phyloP scores from a whole-genome alignment of 1,140 invertebrate genomes.

The Caenorhabditis remanei region DNA sequence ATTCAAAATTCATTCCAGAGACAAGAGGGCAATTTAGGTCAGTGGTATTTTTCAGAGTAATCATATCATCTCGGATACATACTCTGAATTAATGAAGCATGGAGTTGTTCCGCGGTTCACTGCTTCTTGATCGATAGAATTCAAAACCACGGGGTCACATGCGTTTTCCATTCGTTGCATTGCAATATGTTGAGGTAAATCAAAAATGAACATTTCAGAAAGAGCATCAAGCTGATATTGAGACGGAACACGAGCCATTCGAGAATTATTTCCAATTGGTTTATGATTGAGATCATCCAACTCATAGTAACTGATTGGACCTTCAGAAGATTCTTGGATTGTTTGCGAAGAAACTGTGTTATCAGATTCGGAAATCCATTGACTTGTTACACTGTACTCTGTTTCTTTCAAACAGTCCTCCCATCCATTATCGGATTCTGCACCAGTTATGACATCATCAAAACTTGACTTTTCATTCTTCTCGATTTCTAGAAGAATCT shows the following conservation, averaged over 20 bases:
- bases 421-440: slow-evolving; percentile 36
- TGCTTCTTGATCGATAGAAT: neutral
- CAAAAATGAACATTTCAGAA: slow-evolving; percentile 41
- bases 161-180: neutral
- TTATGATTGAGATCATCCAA: slow-evolving; percentile 17
- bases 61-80: slow-evolving; percentile 19
- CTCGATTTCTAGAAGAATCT: slow-evolving; percentile 38
- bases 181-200: neutral
- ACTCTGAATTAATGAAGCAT: slow-evolving; percentile 14
- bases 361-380: neutral
- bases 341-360: neutral
- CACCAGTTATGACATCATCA: slow-evolving; percentile 10
- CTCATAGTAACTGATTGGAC: slow-evolving; percentile 27
- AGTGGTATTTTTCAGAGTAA: neutral
- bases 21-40: neutral
- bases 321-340: neutral
- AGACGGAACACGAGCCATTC: slow-evolving; percentile 8
- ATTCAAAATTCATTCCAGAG: neutral
- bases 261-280: neutral
- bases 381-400: neutral
- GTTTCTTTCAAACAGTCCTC: neutral
- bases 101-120: neutral
- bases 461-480: slow-evolving; percentile 40
- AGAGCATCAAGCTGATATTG: slow-evolving; percentile 36
- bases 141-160: neutral